Evolutionary conservation across 2,797 vertebrate species (phyloP).

Genomic region (Acipenser transmontanus): DNA sequence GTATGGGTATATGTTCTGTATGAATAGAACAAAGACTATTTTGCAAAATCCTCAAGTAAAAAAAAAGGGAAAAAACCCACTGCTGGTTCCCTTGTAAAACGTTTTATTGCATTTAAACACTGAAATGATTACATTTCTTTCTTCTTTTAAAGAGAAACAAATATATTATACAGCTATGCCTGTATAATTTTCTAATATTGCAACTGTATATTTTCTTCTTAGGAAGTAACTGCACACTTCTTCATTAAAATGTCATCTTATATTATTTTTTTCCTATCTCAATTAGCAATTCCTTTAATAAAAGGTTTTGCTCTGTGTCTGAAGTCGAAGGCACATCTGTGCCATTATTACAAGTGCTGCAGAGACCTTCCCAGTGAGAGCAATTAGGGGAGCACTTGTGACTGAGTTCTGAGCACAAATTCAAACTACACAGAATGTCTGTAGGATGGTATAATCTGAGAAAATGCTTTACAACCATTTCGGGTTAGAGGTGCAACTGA

Average conservation of each 20-base stretch:
- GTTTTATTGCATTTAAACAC: constrained; percentile 15
- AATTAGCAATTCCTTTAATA: constrained; percentile 24
- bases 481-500: constrained; percentile 13
- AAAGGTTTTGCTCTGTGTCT: constrained; percentile 19
- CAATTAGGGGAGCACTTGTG: constrained; percentile 34
- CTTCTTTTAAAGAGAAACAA: constrained; percentile 18
- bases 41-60: too few species aligned
- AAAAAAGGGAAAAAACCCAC: too few species aligned
- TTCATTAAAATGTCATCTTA: constrained; percentile 21
- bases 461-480: constrained; percentile 20
- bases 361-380: constrained; percentile 35
- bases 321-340: constrained; percentile 28
- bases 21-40: too few species aligned
- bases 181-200: constrained; percentile 21
- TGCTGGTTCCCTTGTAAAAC: neutral
- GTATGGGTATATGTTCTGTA: too few species aligned
- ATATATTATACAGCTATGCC: constrained; percentile 13
- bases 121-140: constrained; percentile 13
- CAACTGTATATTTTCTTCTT: constrained; percentile 16
- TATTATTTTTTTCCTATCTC: constrained; percentile 21
- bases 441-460: constrained; percentile 24
- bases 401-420: constrained; percentile 23
- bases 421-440: constrained; percentile 13
- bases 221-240: constrained; percentile 8
- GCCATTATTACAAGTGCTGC: constrained; percentile 31